Percentiles rank a stretch among this genome's conserved stretches.
phyloP scores from a whole-genome alignment of 2,113 vertebrate species.

The Cryptotis parvus region DNA sequence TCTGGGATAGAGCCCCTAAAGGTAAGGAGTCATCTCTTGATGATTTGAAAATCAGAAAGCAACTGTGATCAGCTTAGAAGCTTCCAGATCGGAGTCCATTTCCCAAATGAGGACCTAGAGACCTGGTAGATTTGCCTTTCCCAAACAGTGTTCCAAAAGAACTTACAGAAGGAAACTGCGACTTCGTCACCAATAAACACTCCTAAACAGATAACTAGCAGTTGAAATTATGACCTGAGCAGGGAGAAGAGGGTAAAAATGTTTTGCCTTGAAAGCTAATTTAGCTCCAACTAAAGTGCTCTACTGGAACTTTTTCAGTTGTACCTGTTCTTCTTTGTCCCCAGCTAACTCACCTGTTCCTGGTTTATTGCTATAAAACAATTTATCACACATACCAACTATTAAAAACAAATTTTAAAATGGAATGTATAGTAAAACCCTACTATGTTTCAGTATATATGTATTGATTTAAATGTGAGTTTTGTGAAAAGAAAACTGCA shows the following conservation, averaged over 20 bases:
- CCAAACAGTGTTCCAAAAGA: neutral
- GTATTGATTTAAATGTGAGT: neutral
- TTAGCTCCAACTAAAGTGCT: neutral
- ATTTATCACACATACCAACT: neutral
- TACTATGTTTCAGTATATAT: neutral
- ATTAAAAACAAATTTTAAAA: conserved; percentile 39
- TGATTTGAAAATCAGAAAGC: neutral
- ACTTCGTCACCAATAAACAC: neutral
- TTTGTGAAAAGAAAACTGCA: neutral
- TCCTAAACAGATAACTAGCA: neutral
- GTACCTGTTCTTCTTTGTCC: neutral
- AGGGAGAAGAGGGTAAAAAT: neutral
- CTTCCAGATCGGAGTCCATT: neutral
- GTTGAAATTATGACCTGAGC: neutral
- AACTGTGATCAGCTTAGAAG: neutral
- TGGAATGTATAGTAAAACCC: neutral
- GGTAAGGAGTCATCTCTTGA: neutral
- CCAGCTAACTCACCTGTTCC: neutral
- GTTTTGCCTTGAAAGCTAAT: neutral
- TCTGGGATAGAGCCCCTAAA: neutral
- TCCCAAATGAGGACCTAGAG: too few species aligned
- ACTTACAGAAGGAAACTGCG: neutral
- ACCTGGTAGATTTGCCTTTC: neutral
- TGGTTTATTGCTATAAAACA: neutral
- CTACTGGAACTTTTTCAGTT: neutral